Base-by-base conservation (phyloP, 2,797 vertebrate genomes). In the Lycodopsis pacificus region DNA sequence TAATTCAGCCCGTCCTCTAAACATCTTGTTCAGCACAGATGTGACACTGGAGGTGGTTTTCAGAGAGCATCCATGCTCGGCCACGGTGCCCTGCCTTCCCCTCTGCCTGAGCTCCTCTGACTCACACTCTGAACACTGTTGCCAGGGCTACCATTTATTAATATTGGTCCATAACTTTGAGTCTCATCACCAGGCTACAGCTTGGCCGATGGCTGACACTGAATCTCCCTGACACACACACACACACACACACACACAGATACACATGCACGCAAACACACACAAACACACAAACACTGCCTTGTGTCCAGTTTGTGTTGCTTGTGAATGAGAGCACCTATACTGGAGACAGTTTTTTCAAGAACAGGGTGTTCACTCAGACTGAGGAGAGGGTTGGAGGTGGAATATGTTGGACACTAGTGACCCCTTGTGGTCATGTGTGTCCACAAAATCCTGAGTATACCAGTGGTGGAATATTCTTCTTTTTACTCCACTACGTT, bases 61-160 rank as follows among this genome's bases (percentile, higher is more conserved):
- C 73, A 87, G 72, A 62, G 69, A 87, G 86, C 83, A 82, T 88
- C 88, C 82, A 68, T 87, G 82, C 80, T 91, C 30, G 79, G 80
- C 86, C 91, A 78, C 48, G 20, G 89, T 86, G 85, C 83, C 91
- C 89, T 92, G 90, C 89, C 88, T 88, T 91, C 90, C 85, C 88
- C 92, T 90, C 82, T 86, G 85, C 83, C 90, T 89, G 72, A 82
- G 86, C 86, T 87, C 77, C 85, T 92, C 86, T 90, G 91, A 92
- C 93, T 94, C 92, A 91, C 85, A 82, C 92, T 85, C 88, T 78
- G 76, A 92, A 92, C 93, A 85, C 92, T 84, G 95, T 96, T 96
- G 94, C 94, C 93, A 95, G 90, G 95, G 94, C 92, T 95, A 95
- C 95, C 93, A 92, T 94, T 94, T 95, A 95, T 95, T 94, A 95